Conservation (phyloP, 2,888 invertebrate species). For the Synanthedon vespiformis region DNA sequence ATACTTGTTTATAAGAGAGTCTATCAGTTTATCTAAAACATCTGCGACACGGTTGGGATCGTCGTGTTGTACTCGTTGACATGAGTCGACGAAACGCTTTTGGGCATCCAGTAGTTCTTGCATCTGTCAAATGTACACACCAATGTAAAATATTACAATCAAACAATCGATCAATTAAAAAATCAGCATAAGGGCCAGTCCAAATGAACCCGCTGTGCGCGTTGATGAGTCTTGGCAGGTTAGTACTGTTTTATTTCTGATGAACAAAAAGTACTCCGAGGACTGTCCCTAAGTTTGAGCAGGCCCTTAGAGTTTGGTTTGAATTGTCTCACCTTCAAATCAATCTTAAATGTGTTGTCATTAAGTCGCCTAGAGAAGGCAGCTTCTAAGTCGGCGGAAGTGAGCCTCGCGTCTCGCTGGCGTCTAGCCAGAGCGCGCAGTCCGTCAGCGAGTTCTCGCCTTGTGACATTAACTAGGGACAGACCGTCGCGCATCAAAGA, state of each 20-base stretch:
- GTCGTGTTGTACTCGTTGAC: constrained; percentile 74
- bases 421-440: constrained; percentile 48
- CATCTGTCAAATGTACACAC: constrained; percentile 32
- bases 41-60: constrained; percentile 73
- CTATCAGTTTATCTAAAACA: constrained; percentile 73
- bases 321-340: constrained; percentile 37
- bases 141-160: too few relatives aligned
- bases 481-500: constrained; percentile 62
- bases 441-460: constrained; percentile 67
- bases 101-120: constrained; percentile 73
- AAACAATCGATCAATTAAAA: too few relatives aligned
- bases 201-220: too few relatives aligned
- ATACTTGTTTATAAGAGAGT: constrained; percentile 74
- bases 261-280: too few relatives aligned
- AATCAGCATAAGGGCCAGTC: too few relatives aligned
- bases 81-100: constrained; percentile 75
- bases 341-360: constrained; percentile 51
- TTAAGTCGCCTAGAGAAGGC: constrained; percentile 40
- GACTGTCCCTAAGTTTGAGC: too few relatives aligned
- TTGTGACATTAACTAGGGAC: constrained; percentile 62
- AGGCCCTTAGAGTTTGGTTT: background rate
- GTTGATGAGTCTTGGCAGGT: background rate
- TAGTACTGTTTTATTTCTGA: background rate
- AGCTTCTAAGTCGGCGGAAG: constrained; percentile 45
- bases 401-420: constrained; percentile 46